Conservation (phyloP, 2,888 invertebrate genomes). For the Oasisia sp. region DNA sequence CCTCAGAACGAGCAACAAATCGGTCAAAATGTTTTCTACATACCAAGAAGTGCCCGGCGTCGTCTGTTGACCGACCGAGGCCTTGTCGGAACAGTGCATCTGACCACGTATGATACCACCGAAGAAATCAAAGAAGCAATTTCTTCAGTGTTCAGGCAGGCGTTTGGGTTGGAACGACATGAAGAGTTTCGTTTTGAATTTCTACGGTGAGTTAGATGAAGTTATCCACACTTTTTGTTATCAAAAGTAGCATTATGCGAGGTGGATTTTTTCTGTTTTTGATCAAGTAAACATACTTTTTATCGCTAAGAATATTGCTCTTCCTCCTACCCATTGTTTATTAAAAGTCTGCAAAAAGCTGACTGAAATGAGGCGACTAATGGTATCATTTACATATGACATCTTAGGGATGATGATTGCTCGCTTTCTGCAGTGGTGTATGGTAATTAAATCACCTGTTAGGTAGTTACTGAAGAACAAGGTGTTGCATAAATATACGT, state of each 20-base stretch:
- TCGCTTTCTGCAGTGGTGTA: neutral
- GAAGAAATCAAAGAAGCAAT: neutral
- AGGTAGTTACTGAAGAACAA: neutral
- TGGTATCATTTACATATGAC: neutral
- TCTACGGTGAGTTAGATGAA: neutral
- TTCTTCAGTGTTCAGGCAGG: neutral
- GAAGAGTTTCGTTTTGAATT: neutral
- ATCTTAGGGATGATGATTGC: neutral
- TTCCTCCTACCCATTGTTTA: neutral
- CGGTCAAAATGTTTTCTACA: neutral
- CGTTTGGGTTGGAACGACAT: neutral
- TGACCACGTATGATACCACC: neutral
- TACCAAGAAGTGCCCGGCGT: neutral
- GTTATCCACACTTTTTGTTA: neutral
- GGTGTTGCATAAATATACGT: neutral
- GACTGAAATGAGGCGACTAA: neutral
- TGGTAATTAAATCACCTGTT: neutral
- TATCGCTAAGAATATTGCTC: neutral
- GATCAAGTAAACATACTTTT: neutral
- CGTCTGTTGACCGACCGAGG: neutral
- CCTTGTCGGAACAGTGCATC: neutral
- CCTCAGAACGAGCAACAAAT: neutral
- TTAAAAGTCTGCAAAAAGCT: neutral
- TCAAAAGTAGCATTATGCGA: neutral
- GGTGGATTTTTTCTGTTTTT: neutral